These are phyloP conservation scores for Pheosia gnoma DNA, from an alignment of 2,888 invertebrate species.

Conservation along the genomic window DNA sequence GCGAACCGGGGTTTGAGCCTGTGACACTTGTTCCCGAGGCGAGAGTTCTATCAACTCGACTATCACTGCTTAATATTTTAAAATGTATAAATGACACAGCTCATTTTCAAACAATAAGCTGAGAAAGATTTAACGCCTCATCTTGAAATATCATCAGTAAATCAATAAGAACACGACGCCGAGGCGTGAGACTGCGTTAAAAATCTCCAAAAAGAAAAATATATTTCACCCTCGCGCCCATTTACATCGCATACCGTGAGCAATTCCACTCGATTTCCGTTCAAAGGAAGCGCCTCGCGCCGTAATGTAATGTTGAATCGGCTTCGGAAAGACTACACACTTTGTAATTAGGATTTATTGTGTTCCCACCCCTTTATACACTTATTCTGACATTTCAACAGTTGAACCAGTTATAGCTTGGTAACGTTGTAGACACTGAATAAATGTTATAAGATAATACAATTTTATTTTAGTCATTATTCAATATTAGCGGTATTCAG, in stretches of 20 bases:
- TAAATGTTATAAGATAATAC: too few species aligned
- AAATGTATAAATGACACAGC: too few species aligned
- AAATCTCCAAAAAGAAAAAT: slow-evolving; percentile 35
- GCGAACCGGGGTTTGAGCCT: too few species aligned
- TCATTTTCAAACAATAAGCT: background rate
- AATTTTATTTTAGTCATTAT: too few species aligned
- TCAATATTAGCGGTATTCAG: too few species aligned
- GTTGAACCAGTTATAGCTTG: too few species aligned
- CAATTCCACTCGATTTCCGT: slow-evolving; percentile 55
- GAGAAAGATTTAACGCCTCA: background rate
- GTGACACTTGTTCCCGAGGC: too few species aligned
- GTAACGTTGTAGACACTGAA: too few species aligned
- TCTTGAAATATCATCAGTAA: background rate
- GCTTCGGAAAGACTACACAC: slow-evolving; percentile 22
- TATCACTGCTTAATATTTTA: too few species aligned
- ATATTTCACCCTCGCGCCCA: slow-evolving; percentile 35
- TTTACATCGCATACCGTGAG: slow-evolving; percentile 42
- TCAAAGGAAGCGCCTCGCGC: slow-evolving; percentile 33
- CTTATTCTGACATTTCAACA: background rate
- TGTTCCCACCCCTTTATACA: background rate
- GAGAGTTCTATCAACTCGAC: too few species aligned
- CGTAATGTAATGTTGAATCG: slow-evolving; percentile 49
- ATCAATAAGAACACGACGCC: background rate
- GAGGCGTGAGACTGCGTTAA: background rate
- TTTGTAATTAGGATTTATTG: slow-evolving; percentile 1